A percentile compares a stretch with the other conserved stretches of the same genome.
phyloP scores from a whole-genome alignment of 2,113 vertebrate species.

The Myiagra hebetior region DNA sequence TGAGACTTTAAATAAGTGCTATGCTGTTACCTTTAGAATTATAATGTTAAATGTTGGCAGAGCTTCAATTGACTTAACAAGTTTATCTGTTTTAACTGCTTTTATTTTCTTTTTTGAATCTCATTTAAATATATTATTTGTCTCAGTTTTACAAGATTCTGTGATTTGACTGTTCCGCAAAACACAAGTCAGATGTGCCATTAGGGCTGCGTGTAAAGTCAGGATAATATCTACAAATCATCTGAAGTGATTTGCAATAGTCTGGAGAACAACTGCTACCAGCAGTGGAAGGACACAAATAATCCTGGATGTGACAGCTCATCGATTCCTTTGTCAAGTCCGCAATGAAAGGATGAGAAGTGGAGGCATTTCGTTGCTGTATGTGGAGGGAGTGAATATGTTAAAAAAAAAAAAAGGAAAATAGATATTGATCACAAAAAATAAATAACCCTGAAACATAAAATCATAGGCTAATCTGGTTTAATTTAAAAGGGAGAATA shows the following conservation, averaged over 20 bases:
- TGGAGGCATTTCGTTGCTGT: neutral
- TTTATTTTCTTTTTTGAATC: neutral
- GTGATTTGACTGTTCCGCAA: neutral
- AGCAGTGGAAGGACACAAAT: neutral
- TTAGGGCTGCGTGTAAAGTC: neutral
- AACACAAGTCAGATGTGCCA: neutral
- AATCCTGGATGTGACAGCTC: neutral
- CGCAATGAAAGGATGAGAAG: neutral
- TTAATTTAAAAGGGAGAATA: neutral
- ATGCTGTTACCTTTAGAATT: neutral
- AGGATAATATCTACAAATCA: neutral
- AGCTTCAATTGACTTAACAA: neutral
- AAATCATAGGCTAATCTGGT: neutral
- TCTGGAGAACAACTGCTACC: neutral
- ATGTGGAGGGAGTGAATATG: neutral
- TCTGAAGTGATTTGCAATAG: neutral
- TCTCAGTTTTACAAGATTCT: neutral
- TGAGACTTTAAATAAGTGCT: constrained; percentile 25
- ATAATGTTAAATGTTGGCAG: neutral
- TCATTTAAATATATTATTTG: neutral
- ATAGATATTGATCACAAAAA: neutral
- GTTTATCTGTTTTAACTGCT: neutral
- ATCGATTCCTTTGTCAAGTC: neutral
- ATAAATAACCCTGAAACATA: neutral
- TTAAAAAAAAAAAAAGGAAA: neutral